Conservation (phyloP, 2,888 invertebrate species). For the Troilus luridus region DNA sequence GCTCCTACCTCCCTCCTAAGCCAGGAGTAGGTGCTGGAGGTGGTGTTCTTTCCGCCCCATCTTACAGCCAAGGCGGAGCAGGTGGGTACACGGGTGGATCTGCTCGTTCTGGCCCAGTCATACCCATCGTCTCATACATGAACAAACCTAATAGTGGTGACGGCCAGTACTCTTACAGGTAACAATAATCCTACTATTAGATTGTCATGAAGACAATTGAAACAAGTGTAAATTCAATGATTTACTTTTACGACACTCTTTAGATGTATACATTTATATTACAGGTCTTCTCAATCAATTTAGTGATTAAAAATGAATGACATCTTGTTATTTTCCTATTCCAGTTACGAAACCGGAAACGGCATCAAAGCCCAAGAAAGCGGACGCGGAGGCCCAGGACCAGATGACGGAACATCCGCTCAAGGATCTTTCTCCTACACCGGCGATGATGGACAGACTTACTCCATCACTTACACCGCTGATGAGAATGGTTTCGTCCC, state of each 20-base stretch:
- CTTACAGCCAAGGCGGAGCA: slow-evolving; percentile 37
- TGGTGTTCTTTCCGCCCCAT: slow-evolving; percentile 50
- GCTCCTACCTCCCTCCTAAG: slow-evolving; percentile 63
- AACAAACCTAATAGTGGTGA: slow-evolving; percentile 75
- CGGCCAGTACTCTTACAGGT: slow-evolving; percentile 78
- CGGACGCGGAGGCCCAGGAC: slow-evolving; percentile 70
- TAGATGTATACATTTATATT: too few species aligned
- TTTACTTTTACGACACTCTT: too few species aligned
- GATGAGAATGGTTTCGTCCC: slow-evolving; percentile 74
- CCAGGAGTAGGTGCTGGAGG: slow-evolving; percentile 60
- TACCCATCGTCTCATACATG: slow-evolving; percentile 75
- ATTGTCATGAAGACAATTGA: neutral
- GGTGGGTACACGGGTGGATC: slow-evolving; percentile 38
- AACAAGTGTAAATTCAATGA: too few species aligned
- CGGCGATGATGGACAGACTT: slow-evolving; percentile 68
- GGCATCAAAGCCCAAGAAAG: slow-evolving; percentile 73
- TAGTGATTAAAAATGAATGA: neutral
- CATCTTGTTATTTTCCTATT: neutral
- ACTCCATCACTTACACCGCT: slow-evolving; percentile 74
- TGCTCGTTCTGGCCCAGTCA: slow-evolving; percentile 67
- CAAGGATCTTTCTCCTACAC: slow-evolving; percentile 73
- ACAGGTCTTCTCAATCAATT: too few species aligned
- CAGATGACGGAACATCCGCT: slow-evolving; percentile 67
- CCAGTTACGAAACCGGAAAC: slow-evolving; percentile 65
- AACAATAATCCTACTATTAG: slow-evolving; percentile 50